Evolutionary conservation across 2,888 invertebrate species (phyloP).

Genomic region (Noctua fimbriata): DNA sequence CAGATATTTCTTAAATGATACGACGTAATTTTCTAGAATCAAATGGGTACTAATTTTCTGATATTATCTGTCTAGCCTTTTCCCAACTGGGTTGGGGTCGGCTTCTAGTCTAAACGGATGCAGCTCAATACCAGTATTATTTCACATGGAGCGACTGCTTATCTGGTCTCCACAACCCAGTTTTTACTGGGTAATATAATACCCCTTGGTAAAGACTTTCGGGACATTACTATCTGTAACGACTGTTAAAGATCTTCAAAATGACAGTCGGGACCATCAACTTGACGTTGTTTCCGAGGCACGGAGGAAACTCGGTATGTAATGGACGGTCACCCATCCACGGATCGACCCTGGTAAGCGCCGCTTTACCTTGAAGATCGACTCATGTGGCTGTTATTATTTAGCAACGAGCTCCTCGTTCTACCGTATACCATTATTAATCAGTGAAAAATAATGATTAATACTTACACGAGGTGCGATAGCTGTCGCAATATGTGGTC

Average conservation of each 20-base stretch:
- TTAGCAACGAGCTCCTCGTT: background rate
- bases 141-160: background rate
- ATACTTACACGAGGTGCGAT: slow-evolving; percentile 94
- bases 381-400: background rate
- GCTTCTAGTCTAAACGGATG: background rate
- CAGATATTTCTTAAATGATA: background rate
- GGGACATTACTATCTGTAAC: background rate
- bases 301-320: background rate
- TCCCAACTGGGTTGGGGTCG: background rate
- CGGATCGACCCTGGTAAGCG: background rate
- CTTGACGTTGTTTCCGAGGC: background rate
- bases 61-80: background rate
- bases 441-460: background rate
- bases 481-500: slow-evolving; percentile 93
- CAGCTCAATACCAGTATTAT: background rate
- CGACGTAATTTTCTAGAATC: background rate
- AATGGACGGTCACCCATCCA: background rate
- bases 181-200: background rate
- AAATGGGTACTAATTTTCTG: background rate
- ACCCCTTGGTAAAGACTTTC: background rate
- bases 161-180: background rate
- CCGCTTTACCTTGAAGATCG: background rate
- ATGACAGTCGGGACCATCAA: background rate
- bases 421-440: background rate
- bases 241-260: background rate